Evolutionary conservation across 2,797 vertebrate genomes (phyloP), one percentile per base, ranked within the genome.

Genomic region (Poecilia wingei): DNA sequence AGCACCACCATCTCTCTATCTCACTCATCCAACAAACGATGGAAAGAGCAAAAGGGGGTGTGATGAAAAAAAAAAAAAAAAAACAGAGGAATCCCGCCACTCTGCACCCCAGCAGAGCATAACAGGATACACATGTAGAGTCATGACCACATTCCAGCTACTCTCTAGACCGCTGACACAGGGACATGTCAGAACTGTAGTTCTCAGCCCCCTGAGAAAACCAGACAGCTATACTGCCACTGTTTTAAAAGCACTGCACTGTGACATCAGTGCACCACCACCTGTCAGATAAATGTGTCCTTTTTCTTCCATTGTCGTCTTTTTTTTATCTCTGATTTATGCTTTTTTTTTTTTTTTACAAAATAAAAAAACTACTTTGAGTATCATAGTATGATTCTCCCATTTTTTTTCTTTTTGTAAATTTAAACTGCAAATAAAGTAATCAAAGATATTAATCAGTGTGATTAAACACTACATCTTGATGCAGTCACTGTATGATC

Each of bases 121-220:
- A 89, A 87, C 91, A 70, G 78, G 74, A 74, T 76, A 82, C 28
- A 77, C 91, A 88, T 90, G 93, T 92, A 81, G 83, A 93, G 90
- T 91, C 90, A 91, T 86, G 89, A 94, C 88, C 84, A 90, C 92
- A 94, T 92, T 94, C 92, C 90, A 83, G 81, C 85, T 90, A 64
- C 61, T 82, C 82, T 85, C 55, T 71, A 82, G 89, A 90, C 84
- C 83, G 77, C 80, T 94, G 91, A 91, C 91, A 89, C 86, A 70
- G 83, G 87, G 87, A 93, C 92, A 85, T 91, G 90, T 88, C 82
- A 82, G 79, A 91, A 92, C 90, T 90, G 80, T 80, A 81, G 77
- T 84, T 89, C 82, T 69, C 79, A 72, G 57, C 79, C 88, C 88
- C 81, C 28, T 72, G 79, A 82, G 84, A 85, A 57, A 74, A 45